Percentiles rank a stretch among this genome's conserved stretches.
Evolutionary conservation across 2,797 vertebrate species (phyloP).

Genomic region (Sphenopsis melanotis): DNA sequence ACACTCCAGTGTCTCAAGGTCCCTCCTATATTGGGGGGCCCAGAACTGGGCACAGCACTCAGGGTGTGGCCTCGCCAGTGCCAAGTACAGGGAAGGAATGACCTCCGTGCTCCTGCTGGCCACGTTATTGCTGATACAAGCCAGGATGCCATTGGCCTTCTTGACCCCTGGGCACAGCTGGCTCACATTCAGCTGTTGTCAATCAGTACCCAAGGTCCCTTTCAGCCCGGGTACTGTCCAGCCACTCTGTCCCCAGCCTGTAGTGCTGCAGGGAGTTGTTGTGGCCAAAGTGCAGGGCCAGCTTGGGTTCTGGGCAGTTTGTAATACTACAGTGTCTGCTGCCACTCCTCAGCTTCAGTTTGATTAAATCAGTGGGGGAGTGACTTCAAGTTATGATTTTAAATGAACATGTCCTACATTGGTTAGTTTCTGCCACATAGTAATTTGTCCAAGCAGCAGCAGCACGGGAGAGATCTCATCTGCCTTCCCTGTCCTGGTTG

Average conservation of each 20-base stretch:
- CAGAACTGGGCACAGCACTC: neutral
- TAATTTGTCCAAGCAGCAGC: neutral
- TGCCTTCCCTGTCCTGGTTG: neutral
- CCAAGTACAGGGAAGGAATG: accelerated
- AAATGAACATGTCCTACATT: neutral
- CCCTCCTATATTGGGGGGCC: accelerated
- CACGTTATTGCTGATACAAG: accelerated
- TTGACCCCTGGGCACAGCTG: accelerated
- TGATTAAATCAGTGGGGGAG: neutral
- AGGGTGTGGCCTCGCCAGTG: neutral
- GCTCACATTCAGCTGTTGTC: neutral
- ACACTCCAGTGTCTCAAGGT: accelerated
- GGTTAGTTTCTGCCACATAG: neutral
- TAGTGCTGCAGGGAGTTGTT: neutral
- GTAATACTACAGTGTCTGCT: neutral
- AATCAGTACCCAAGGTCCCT: neutral
- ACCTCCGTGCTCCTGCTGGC: neutral
- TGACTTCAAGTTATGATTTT: neutral
- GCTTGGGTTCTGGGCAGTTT: neutral
- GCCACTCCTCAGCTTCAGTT: neutral
- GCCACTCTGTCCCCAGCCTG: neutral
- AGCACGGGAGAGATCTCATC: neutral
- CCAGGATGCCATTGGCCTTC: neutral
- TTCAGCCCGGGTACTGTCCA: neutral
- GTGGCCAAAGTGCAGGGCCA: neutral